These are phyloP conservation scores for Siniperca undulata DNA, from an alignment of 2,797 vertebrate genomes.

Conservation along the genomic window DNA sequence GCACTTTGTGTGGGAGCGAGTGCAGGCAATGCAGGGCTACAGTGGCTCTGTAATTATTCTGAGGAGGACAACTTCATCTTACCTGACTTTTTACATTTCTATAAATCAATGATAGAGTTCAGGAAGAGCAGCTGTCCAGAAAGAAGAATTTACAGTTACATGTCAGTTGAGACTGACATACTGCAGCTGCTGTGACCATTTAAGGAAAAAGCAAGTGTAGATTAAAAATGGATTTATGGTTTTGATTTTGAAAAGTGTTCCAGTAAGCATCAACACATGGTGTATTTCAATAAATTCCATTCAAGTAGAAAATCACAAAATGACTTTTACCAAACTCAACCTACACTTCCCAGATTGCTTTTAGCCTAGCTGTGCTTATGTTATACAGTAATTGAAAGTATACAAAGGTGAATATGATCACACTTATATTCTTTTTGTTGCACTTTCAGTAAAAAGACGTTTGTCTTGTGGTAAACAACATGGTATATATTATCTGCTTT, in stretches of 20 bases:
- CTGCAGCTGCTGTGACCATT: neutral
- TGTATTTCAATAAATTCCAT: neutral
- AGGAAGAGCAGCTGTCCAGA: constrained; percentile 76
- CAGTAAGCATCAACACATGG: neutral
- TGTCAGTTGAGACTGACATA: neutral
- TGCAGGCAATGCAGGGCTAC: constrained; percentile 82
- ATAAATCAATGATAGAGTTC: constrained; percentile 76
- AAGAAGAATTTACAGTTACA: neutral
- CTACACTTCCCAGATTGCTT: neutral
- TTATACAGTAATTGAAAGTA: neutral
- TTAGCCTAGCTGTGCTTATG: neutral
- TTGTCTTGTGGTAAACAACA: neutral
- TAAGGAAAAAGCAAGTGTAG: neutral
- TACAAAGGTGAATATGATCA: neutral
- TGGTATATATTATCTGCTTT: neutral
- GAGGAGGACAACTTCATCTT: constrained; percentile 88
- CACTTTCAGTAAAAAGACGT: neutral
- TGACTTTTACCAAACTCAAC: neutral
- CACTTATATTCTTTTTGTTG: neutral
- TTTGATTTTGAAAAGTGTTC: neutral
- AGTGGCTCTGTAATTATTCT: constrained; percentile 80
- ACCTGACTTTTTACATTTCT: constrained; percentile 84
- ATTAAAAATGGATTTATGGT: neutral
- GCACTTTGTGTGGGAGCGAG: constrained; percentile 88
- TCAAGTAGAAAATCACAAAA: neutral